Conservation (phyloP, 2,113 vertebrate species). For the Motacilla tschutschensis region DNA sequence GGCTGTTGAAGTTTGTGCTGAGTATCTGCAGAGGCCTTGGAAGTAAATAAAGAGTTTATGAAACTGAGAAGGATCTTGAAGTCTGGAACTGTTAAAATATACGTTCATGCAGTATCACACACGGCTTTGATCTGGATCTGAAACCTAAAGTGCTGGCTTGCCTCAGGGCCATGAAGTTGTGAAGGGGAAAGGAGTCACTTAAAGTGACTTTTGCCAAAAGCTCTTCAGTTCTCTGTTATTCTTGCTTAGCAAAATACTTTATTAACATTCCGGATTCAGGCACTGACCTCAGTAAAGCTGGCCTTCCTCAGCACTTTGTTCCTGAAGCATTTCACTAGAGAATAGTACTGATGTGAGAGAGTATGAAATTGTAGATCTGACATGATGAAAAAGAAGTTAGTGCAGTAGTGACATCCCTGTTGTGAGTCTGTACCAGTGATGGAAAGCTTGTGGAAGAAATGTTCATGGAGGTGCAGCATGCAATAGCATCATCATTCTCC, state of each 20-base stretch:
- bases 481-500: neutral
- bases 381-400: neutral
- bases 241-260: neutral
- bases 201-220: neutral
- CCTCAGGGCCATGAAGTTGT: neutral
- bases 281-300: neutral
- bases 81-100: neutral
- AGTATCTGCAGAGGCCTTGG: neutral
- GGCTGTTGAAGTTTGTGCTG: neutral
- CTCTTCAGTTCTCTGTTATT: neutral
- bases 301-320: neutral
- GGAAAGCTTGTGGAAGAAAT: neutral
- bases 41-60: neutral
- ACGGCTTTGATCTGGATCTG: neutral
- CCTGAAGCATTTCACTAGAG: rapidly evolving
- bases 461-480: neutral
- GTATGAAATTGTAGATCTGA: neutral
- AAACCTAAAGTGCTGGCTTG: neutral
- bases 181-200: neutral
- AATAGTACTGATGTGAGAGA: neutral
- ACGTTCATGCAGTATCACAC: neutral
- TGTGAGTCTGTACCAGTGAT: neutral
- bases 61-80: neutral
- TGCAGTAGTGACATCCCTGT: neutral
- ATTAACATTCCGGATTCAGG: neutral